Percentiles rank a stretch among this genome's conserved stretches.
These are phyloP conservation scores for Myotis yumanensis DNA, from an alignment of 2,113 vertebrate genomes.

Conservation along the genomic window DNA sequence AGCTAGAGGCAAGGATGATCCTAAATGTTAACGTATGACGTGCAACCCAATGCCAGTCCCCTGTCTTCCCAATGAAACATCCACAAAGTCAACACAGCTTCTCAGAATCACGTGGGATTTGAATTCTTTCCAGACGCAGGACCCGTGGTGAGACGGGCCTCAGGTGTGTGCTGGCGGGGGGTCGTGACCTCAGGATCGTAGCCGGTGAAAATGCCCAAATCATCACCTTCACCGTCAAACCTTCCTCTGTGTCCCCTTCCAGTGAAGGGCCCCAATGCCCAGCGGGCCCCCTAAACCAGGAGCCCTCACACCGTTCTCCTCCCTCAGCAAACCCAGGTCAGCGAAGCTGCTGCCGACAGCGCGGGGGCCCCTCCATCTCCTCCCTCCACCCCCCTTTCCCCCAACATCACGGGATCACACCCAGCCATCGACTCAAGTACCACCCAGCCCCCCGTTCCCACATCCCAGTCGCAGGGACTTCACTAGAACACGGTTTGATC, in stretches of 20 bases:
- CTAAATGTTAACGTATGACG: not conserved
- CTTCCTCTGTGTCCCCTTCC: not conserved
- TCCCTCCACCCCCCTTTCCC: too few relatives aligned
- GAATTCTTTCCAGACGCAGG: not conserved
- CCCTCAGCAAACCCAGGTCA: not conserved
- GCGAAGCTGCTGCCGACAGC: not conserved
- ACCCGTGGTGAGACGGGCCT: not conserved
- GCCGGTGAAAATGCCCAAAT: not conserved
- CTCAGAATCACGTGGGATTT: not conserved
- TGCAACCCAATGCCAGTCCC: not conserved
- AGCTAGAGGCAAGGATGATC: not conserved
- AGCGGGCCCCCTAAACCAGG: not conserved
- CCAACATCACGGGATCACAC: rapidly evolving
- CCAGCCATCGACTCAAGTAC: not conserved
- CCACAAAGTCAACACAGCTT: not conserved
- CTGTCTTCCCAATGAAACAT: not conserved
- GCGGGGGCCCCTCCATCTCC: not conserved
- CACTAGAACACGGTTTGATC: not conserved
- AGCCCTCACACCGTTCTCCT: not conserved
- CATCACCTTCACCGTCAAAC: not conserved
- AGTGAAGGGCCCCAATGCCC: not conserved
- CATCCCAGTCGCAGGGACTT: not conserved
- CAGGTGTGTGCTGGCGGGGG: too few relatives aligned
- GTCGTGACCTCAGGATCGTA: too few relatives aligned
- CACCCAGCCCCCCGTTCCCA: not conserved